phyloP scores from a whole-genome alignment of 2,113 vertebrate species.

The Pomatorhinus ruficollis region DNA sequence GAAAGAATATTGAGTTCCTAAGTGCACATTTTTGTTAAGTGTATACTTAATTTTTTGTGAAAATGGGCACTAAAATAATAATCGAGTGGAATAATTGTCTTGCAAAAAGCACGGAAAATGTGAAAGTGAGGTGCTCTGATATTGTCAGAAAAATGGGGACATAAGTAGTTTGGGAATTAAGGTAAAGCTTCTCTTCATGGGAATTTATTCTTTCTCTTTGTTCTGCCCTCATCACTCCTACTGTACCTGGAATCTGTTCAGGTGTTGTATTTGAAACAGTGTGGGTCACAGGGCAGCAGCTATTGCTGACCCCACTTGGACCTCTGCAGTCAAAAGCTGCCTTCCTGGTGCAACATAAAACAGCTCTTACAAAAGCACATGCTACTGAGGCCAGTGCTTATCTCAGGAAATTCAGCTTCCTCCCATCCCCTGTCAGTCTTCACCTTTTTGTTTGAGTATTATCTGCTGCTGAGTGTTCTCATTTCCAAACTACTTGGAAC shows the following conservation, averaged over 20 bases:
- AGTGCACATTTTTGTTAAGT: background rate
- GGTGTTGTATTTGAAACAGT: background rate
- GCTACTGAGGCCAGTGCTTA: background rate
- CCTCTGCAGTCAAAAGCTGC: background rate
- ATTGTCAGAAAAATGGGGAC: background rate
- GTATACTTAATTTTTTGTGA: background rate
- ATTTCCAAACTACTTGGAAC: background rate
- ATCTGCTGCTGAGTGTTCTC: background rate
- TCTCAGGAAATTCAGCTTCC: background rate
- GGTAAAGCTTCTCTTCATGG: background rate
- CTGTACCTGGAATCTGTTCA: background rate
- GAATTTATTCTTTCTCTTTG: background rate
- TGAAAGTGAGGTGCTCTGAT: background rate
- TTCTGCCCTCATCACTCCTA: background rate
- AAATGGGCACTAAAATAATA: background rate
- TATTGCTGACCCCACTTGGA: background rate
- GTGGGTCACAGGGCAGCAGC: background rate
- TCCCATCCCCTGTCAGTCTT: background rate
- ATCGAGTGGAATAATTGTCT: background rate
- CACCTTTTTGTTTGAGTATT: background rate
- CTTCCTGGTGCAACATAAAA: background rate
- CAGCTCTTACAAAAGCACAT: background rate
- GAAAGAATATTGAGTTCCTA: background rate
- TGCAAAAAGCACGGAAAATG: background rate
- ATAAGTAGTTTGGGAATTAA: background rate